Evolutionary conservation across 2,113 vertebrate species (phyloP).

Genomic region (Callipepla squamata): DNA sequence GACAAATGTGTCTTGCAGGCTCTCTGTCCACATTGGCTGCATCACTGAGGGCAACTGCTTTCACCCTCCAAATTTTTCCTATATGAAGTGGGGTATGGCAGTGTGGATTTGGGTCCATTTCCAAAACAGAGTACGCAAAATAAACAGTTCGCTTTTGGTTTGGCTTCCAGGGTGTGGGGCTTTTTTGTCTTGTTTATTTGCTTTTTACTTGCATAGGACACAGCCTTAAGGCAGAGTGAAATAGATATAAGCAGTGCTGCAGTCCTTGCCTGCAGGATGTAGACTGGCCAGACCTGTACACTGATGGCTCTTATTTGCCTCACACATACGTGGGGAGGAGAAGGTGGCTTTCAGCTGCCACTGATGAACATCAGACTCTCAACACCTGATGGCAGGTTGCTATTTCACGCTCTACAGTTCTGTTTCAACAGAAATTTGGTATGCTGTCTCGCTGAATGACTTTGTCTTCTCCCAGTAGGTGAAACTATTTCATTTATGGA

Average conservation of each 20-base stretch:
- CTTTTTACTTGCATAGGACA: neutral
- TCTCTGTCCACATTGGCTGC: neutral
- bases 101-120: neutral
- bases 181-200: neutral
- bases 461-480: constrained; percentile 26
- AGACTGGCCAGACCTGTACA: neutral
- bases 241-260: rapidly evolving
- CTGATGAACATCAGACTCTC: constrained; percentile 49
- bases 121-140: neutral
- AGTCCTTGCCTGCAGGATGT: neutral
- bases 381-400: constrained; percentile 64
- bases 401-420: constrained; percentile 71
- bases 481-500: constrained; percentile 24
- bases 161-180: neutral
- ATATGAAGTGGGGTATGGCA: neutral
- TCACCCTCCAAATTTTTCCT: neutral
- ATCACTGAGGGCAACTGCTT: neutral
- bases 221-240: neutral
- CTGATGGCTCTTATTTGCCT: constrained; percentile 38
- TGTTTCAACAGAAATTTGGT: constrained; percentile 65
- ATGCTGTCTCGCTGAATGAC: constrained; percentile 46
- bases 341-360: constrained; percentile 38
- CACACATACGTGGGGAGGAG: constrained; percentile 35
- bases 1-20: neutral
- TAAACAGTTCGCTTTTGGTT: neutral